Evolutionary conservation across 2,113 vertebrate genomes (phyloP), one percentile per base, ranked within the genome.

Genomic region (Tyto alba): DNA sequence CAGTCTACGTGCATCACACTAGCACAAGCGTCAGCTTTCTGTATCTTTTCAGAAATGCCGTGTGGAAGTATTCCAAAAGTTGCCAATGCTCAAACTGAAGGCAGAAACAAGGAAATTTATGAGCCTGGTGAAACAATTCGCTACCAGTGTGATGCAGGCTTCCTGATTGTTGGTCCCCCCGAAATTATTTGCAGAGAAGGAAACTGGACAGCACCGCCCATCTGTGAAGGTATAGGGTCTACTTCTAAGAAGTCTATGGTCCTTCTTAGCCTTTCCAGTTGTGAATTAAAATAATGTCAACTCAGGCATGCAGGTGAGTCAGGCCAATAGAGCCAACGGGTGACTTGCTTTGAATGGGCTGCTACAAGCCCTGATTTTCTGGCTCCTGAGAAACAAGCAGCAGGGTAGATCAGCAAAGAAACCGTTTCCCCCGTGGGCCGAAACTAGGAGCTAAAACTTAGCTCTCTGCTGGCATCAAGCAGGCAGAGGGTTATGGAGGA

Each of bases 161-260:
- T 92, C 60, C 50, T 15, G 50, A n/a, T 9, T 55, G 6, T 18
- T 55, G 95, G 76, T 29, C 1, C 27, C 15, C 94, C 94, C 0
- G 95, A 97, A 96, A 96, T 96, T 63, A 34, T 90, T 47, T 97
- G 96, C 94, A 92, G 80, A 86, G n/a, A 29, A 56, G 96, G 96
- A 69, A 97, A 93, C 0, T 97, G 97, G 97, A 88, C 95, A 67
- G 16, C 18, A 53, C 55, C 23, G 0, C 97, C 96, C 8, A 16
- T 41, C 55, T 97, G 96, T 76, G 16, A 95, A 38, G 96, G 97
- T 97, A 96, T 1, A 16, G 10, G 16, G 71, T 88, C 59, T 74
- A 11, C n/a, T 86, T 81, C n/a, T 30, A 34, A 62, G 26, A 29
- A 53, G 41, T 30, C 27, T 15, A 2, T 27, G 13, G 72, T 43